Conservation (phyloP, 2,797 vertebrate genomes). For the Eulemur coronatus region DNA sequence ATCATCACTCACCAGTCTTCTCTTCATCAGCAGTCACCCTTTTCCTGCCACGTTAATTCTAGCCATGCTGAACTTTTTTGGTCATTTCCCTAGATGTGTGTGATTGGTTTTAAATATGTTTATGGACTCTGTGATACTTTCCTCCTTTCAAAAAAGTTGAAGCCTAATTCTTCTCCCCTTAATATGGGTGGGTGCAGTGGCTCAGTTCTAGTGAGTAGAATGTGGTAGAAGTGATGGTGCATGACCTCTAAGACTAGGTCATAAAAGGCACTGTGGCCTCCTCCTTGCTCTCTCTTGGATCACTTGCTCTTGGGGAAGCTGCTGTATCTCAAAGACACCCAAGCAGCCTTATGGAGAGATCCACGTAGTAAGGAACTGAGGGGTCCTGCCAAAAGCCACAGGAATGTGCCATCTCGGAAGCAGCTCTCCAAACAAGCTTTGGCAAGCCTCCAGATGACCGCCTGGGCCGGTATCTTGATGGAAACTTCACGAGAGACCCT, state of each 20-base stretch:
- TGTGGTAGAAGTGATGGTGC: not conserved
- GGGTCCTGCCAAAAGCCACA: not conserved
- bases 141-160: not conserved
- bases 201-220: not conserved
- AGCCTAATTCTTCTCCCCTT: not conserved
- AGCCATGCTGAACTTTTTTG: not conserved
- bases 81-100: not conserved
- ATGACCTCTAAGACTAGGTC: not conserved
- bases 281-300: not conserved
- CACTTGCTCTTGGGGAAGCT: not conserved
- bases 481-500: not conserved
- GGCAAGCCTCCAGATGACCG: not conserved
- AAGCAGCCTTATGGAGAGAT: not conserved
- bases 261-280: not conserved
- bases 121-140: not conserved
- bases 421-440: not conserved
- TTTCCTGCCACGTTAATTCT: not conserved
- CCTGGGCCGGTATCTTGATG: not conserved
- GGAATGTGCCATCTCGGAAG: not conserved
- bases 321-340: not conserved
- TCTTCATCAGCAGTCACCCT: not conserved
- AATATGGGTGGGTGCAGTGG: not conserved
- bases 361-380: not conserved
- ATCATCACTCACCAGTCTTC: not conserved
- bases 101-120: not conserved